These are phyloP conservation scores for Pterobdella sp. DNA, from an alignment of 2,888 invertebrate genomes.

Conservation along the genomic window DNA sequence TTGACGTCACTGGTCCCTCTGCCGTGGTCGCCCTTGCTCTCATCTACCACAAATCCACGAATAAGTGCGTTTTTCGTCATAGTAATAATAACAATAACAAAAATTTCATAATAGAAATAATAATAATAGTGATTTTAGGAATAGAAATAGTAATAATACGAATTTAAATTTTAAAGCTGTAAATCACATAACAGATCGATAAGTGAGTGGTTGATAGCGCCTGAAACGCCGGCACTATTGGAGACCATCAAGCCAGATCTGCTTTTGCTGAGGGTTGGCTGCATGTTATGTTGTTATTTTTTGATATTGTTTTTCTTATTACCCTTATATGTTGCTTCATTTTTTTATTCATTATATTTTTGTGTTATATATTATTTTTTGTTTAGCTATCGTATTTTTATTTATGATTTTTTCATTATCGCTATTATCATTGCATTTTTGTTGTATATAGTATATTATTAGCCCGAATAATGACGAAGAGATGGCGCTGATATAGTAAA, in stretches of 20 bases:
- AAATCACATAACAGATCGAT: slow-evolving; percentile 69
- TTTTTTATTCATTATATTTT: slow-evolving; percentile 16
- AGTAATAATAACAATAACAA: too few species aligned
- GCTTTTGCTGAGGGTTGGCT: slow-evolving; percentile 62
- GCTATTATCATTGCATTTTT: neutral
- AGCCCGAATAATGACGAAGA: too few species aligned
- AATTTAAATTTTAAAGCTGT: too few species aligned
- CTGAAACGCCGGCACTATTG: slow-evolving; percentile 77
- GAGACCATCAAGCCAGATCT: slow-evolving; percentile 87
- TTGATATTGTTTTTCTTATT: neutral
- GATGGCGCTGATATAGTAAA: slow-evolving; percentile 26
- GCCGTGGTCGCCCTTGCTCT: slow-evolving; percentile 88
- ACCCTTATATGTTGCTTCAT: slow-evolving; percentile 6
- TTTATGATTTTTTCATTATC: slow-evolving; percentile 1
- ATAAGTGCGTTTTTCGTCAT: slow-evolving; percentile 56
- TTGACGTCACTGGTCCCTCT: slow-evolving; percentile 90
- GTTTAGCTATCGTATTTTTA: neutral
- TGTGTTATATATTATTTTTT: neutral
- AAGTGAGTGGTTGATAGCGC: slow-evolving; percentile 81
- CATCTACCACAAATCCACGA: slow-evolving; percentile 77
- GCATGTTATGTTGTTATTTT: too few species aligned
- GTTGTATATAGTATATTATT: too few species aligned
- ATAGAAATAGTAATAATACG: too few species aligned
- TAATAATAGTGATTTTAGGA: too few species aligned
- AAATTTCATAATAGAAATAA: too few species aligned